phyloP scores from a whole-genome alignment of 2,888 invertebrate genomes.

The Lasioglossum zephyrum region DNA sequence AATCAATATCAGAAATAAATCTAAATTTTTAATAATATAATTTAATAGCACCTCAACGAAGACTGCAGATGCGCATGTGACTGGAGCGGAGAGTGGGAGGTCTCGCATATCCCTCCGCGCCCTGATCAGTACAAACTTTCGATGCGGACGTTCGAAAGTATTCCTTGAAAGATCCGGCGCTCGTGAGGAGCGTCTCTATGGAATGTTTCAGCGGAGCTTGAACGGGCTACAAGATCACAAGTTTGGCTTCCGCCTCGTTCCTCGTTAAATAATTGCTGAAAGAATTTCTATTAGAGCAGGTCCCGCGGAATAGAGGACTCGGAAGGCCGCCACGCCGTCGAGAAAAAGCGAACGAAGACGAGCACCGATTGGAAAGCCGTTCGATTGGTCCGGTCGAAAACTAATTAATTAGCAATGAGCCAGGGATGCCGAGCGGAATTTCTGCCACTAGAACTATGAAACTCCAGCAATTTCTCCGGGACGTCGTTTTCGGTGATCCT shows the following conservation, averaged over 20 bases:
- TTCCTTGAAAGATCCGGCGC: slow-evolving; percentile 15
- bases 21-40: too few relatives aligned
- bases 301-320: slow-evolving; percentile 15
- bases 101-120: too few relatives aligned
- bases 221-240: slow-evolving; percentile 13
- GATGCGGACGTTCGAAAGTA: slow-evolving; percentile 36
- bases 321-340: neutral
- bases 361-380: slow-evolving; percentile 34
- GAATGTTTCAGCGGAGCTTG: neutral
- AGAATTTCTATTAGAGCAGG: slow-evolving; percentile 53
- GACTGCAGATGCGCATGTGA: too few relatives aligned
- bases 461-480: slow-evolving; percentile 30
- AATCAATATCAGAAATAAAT: too few relatives aligned
- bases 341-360: neutral
- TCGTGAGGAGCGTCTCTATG: neutral
- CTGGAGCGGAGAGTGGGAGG: too few relatives aligned
- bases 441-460: slow-evolving; percentile 40
- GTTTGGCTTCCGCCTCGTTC: slow-evolving; percentile 31
- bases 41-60: too few relatives aligned
- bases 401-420: slow-evolving; percentile 67
- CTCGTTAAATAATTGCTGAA: slow-evolving; percentile 44
- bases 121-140: neutral
- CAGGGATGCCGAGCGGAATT: slow-evolving; percentile 53
- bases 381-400: slow-evolving; percentile 31
- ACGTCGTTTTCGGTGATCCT: slow-evolving; percentile 28